Conservation (phyloP, 2,888 invertebrate genomes). For the Netelia inedita region DNA sequence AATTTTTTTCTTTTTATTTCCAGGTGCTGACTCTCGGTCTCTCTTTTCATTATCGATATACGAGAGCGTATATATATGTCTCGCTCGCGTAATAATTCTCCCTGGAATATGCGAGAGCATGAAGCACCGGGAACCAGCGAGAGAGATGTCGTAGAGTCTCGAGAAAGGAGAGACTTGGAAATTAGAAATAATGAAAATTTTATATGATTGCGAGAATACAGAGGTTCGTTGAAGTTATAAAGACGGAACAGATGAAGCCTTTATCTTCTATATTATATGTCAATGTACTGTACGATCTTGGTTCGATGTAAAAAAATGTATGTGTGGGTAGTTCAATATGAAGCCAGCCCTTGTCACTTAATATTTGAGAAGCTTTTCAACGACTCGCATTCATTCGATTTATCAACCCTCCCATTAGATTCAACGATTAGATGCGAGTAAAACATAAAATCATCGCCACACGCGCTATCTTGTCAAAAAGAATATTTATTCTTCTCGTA, state of each 20-base stretch:
- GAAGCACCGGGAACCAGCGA: constrained; percentile 35
- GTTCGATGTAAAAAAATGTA: background rate
- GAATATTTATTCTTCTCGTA: constrained; percentile 17
- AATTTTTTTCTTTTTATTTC: background rate
- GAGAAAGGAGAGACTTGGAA: constrained; percentile 26
- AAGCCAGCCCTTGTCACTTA: constrained; percentile 11
- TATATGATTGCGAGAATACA: constrained; percentile 21
- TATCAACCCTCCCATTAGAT: constrained; percentile 35
- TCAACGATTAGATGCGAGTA: constrained; percentile 27
- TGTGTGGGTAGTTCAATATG: background rate
- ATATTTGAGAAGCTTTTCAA: constrained; percentile 35
- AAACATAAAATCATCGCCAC: constrained; percentile 23
- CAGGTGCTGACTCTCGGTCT: constrained; percentile 14
- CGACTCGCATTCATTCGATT: constrained; percentile 47
- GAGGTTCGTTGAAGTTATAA: background rate
- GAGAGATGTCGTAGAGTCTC: constrained; percentile 26
- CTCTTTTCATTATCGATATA: background rate
- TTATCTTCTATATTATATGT: background rate
- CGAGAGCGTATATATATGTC: background rate
- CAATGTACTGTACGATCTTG: too few species aligned
- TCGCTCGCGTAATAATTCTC: constrained; percentile 18
- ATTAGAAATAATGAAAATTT: constrained; percentile 58
- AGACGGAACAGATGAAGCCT: background rate
- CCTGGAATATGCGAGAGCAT: constrained; percentile 53
- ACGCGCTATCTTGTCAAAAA: background rate